Evolutionary conservation across 2,797 vertebrate species (phyloP).

Genomic region (Lepidocolaptes lacrymiger): DNA sequence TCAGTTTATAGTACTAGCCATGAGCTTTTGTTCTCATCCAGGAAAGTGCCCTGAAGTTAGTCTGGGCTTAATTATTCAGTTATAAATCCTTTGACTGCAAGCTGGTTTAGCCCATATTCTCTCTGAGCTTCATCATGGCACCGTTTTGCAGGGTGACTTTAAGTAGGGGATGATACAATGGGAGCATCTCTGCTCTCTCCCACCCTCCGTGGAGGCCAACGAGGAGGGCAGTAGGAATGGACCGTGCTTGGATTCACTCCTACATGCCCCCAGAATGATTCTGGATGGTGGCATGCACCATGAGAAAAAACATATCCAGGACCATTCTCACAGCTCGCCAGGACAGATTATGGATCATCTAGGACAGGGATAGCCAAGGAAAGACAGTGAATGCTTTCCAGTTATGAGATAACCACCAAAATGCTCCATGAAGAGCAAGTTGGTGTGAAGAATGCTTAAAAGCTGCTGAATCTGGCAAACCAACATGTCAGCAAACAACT

Average conservation of each 20-base stretch:
- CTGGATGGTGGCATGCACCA: not conserved
- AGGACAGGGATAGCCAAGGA: not conserved
- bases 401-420: not conserved
- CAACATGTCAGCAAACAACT: not conserved
- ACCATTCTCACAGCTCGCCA: not conserved
- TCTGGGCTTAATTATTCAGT: conserved; percentile 33
- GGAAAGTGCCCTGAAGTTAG: conserved; percentile 29
- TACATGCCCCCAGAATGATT: not conserved
- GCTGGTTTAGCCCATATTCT: not conserved
- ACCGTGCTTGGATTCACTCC: not conserved
- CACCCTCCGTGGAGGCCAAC: not conserved
- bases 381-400: not conserved
- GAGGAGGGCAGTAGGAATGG: not conserved
- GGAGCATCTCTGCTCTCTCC: not conserved
- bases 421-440: not conserved
- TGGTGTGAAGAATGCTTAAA: not conserved
- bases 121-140: not conserved
- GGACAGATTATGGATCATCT: not conserved
- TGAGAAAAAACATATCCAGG: not conserved
- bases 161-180: not conserved
- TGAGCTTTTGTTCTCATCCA: conserved; percentile 31
- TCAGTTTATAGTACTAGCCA: not conserved
- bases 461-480: not conserved
- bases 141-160: not conserved
- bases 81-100: conserved; percentile 9